phyloP scores from a whole-genome alignment of 2,888 invertebrate genomes.

The Sepioteuthis lessoniana region DNA sequence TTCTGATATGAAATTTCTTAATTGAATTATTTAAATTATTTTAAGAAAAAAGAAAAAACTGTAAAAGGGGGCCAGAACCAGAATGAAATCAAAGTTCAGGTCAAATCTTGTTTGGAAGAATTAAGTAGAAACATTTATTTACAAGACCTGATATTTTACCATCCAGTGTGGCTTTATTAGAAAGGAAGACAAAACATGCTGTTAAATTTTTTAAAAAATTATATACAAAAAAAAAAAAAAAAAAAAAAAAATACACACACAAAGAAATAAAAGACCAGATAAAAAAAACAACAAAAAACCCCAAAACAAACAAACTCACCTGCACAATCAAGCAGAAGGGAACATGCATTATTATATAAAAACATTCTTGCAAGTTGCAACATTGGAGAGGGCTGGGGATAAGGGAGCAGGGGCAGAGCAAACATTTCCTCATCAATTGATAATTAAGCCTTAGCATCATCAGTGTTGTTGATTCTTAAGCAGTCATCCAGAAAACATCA shows the following conservation, averaged over 20 bases:
- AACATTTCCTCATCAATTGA: neutral
- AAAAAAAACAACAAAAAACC: neutral
- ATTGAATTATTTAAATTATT: no score
- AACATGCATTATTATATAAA: neutral
- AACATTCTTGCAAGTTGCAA: constrained; percentile 1
- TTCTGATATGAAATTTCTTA: no score
- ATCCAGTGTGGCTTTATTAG: neutral
- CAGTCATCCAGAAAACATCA: neutral
- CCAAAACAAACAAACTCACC: neutral
- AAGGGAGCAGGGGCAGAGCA: neutral
- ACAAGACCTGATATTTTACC: neutral
- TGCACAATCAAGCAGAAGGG: neutral
- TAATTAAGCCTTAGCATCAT: neutral
- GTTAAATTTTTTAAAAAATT: no score
- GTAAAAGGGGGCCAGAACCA: no score
- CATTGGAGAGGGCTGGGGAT: neutral
- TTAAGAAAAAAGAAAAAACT: no score
- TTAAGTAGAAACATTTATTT: no score
- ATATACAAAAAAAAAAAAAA: neutral
- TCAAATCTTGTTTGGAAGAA: no score
- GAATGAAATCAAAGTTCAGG: no score
- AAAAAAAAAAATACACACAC: neutral
- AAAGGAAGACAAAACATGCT: neutral
- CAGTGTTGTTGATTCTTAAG: neutral
- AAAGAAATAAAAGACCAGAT: neutral